phyloP scores from a whole-genome alignment of 2,888 invertebrate genomes.

The Tachina lurida region DNA sequence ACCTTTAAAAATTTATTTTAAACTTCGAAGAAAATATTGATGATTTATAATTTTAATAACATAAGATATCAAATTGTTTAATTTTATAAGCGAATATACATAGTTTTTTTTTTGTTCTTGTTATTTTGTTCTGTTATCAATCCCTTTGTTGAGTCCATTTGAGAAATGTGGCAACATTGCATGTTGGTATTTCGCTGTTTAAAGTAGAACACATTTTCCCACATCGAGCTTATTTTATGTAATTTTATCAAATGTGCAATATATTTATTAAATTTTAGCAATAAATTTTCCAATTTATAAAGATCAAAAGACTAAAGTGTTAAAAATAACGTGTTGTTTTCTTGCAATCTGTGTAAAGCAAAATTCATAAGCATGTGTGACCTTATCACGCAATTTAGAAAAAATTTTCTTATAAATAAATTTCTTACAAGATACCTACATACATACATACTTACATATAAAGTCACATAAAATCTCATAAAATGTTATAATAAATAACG shows the following conservation, averaged over 20 bases:
- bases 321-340: slow-evolving; percentile 10
- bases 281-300: slow-evolving; percentile 16
- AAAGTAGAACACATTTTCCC: neutral
- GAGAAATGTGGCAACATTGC: slow-evolving; percentile 30
- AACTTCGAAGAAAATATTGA: too few relatives aligned
- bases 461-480: slow-evolving; percentile 9
- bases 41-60: too few relatives aligned
- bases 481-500: slow-evolving; percentile 28
- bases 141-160: neutral
- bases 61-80: too few relatives aligned
- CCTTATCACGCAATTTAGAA: slow-evolving; percentile 61
- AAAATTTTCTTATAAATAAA: slow-evolving; percentile 22
- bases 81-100: neutral
- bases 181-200: neutral
- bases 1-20: too few relatives aligned
- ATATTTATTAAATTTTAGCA: slow-evolving; percentile 1
- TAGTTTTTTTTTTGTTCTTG: neutral
- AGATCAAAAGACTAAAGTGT: slow-evolving; percentile 11
- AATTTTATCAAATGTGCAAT: neutral
- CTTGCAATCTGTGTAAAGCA: slow-evolving; percentile 18
- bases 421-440: slow-evolving; percentile 6
- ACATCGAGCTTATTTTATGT: neutral
- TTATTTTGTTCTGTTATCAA: neutral
- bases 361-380: slow-evolving; percentile 21
- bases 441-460: too few relatives aligned